phyloP scores from a whole-genome alignment of 1,140 invertebrate genomes.

The Microvelia longipes region DNA sequence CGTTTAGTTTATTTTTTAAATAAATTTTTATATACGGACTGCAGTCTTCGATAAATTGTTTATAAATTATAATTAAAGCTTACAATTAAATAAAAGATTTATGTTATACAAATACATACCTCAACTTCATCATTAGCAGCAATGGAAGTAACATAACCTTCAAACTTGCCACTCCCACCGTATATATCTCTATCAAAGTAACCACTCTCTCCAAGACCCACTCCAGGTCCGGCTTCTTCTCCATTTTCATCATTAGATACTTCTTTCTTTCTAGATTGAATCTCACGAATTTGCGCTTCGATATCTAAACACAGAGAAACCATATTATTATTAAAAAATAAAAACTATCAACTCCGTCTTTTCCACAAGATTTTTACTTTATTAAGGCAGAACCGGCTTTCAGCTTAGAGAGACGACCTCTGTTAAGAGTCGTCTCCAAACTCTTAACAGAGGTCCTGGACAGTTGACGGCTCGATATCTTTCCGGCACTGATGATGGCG shows the following conservation, averaged over 20 bases:
- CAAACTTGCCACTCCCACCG: constrained; percentile 67
- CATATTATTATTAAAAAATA: not conserved
- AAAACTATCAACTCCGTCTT: not conserved
- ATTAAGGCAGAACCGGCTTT: too few relatives aligned
- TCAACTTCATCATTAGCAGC: constrained; percentile 82
- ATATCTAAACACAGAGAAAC: constrained; percentile 47
- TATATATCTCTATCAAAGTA: constrained; percentile 90
- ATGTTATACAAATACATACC: too few relatives aligned
- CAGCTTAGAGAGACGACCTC: too few relatives aligned
- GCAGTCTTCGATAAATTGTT: too few relatives aligned
- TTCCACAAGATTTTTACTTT: too few relatives aligned
- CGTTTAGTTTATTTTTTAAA: too few relatives aligned
- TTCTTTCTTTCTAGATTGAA: constrained; percentile 75
- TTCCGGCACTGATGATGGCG: not conserved
- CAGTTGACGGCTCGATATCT: not conserved
- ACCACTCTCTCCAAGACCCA: constrained; percentile 74
- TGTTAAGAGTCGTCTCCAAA: too few relatives aligned
- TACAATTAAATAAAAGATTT: too few relatives aligned
- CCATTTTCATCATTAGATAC: constrained; percentile 36
- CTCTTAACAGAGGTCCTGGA: too few relatives aligned
- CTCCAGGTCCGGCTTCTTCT: constrained; percentile 49
- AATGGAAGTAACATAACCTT: constrained; percentile 90
- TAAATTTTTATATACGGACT: too few relatives aligned
- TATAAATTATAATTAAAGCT: too few relatives aligned
- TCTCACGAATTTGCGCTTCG: constrained; percentile 79